These are phyloP conservation scores for Euphydryas editha DNA, from an alignment of 2,888 invertebrate species.

Conservation along the genomic window DNA sequence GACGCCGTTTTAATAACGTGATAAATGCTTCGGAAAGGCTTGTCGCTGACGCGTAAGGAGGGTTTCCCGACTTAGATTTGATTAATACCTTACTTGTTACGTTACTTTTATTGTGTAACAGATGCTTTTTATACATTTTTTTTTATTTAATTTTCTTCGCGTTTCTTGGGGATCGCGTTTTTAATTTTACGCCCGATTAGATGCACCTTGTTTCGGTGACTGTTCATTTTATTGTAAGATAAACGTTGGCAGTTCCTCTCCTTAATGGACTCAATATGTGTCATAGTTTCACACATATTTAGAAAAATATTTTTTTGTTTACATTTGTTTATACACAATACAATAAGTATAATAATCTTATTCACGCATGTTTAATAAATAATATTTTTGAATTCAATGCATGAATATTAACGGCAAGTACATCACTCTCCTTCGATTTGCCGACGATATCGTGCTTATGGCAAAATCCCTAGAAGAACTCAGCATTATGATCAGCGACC, in stretches of 20 bases:
- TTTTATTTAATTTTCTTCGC: slow-evolving; percentile 61
- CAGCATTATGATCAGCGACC: no score
- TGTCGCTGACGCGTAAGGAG: slow-evolving; percentile 77
- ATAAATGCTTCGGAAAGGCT: slow-evolving; percentile 82
- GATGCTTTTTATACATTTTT: slow-evolving; percentile 72
- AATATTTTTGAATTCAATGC: no score
- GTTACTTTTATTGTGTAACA: slow-evolving; percentile 70
- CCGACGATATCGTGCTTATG: no score
- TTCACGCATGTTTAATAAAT: no score
- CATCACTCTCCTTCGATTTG: no score
- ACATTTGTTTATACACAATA: neutral
- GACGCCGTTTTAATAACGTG: slow-evolving; percentile 79
- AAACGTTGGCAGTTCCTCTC: slow-evolving; percentile 29
- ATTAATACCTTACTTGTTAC: slow-evolving; percentile 71
- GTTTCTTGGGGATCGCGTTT: slow-evolving; percentile 37
- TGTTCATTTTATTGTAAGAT: slow-evolving; percentile 39
- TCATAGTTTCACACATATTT: neutral
- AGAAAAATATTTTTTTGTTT: neutral
- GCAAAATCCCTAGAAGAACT: no score
- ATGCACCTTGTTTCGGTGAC: slow-evolving; percentile 58
- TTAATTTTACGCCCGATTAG: slow-evolving; percentile 69
- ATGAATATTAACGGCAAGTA: no score
- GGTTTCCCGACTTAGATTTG: slow-evolving; percentile 60
- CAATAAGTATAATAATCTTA: no score
- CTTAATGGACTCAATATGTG: slow-evolving; percentile 28